Evolutionary conservation across 2,888 invertebrate species (phyloP).

Genomic region (Gibbula magus): DNA sequence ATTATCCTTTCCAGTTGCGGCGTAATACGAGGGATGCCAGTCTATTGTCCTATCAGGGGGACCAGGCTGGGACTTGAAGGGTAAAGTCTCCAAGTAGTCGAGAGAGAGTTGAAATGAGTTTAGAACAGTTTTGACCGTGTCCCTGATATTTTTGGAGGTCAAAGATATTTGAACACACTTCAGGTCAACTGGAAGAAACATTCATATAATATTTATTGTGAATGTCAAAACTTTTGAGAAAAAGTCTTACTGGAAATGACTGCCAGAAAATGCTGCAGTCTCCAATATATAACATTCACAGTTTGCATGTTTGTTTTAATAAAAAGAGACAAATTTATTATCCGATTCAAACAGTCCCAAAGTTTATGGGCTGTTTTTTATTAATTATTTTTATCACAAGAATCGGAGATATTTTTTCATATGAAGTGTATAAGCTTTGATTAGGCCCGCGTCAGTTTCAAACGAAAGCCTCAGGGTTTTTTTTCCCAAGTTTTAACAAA

Average conservation of each 20-base stretch:
- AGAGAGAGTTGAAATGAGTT: constrained; percentile 89
- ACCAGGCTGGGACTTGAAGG: constrained; percentile 15
- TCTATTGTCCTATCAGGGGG: constrained; percentile 40
- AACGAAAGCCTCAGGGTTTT: no score
- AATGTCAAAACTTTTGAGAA: background rate
- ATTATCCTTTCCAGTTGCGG: constrained; percentile 46
- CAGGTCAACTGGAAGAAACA: constrained; percentile 43
- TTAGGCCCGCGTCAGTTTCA: no score
- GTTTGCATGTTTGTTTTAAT: no score
- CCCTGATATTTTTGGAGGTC: constrained; percentile 80
- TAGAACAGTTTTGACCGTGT: constrained; percentile 85
- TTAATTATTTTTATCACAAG: no score
- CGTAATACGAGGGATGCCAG: constrained; percentile 59
- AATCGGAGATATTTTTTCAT: no score
- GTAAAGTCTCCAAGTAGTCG: constrained; percentile 85
- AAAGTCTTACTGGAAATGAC: background rate
- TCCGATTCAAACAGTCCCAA: no score
- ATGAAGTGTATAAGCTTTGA: no score
- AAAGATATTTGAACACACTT: constrained; percentile 82
- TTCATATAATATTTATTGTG: background rate
- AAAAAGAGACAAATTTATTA: no score
- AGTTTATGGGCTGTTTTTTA: no score
- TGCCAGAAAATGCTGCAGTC: background rate
- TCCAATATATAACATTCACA: no score
- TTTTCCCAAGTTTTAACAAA: no score